Percentiles rank a stretch among this genome's conserved stretches.
Conservation (phyloP, 2,113 vertebrate species). For the Podilymbus podiceps region DNA sequence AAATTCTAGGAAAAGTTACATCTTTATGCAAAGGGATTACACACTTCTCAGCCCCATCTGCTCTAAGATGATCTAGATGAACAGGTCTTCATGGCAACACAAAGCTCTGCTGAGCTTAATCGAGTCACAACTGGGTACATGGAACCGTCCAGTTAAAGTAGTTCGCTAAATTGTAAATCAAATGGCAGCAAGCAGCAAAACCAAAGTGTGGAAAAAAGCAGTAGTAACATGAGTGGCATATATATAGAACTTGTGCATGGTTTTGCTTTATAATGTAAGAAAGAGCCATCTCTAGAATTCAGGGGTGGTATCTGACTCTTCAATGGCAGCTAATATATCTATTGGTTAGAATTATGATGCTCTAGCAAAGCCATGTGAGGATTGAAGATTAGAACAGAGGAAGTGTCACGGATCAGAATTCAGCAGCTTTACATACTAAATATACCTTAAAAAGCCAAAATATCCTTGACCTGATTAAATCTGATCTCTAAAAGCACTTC, state of each 20-base stretch:
- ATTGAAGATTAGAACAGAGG: background rate
- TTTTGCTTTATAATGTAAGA: background rate
- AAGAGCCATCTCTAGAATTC: background rate
- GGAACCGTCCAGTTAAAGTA: background rate
- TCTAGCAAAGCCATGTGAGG: background rate
- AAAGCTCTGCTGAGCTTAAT: background rate
- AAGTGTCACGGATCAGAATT: background rate
- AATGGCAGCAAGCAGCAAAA: background rate
- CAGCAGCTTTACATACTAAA: background rate
- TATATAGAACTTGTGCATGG: background rate
- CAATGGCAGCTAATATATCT: background rate
- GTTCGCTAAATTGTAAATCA: background rate
- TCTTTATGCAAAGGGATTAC: background rate
- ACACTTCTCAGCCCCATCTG: background rate
- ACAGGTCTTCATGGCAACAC: background rate
- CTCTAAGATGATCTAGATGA: background rate
- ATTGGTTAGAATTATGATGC: background rate
- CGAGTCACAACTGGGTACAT: background rate
- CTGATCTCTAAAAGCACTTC: background rate
- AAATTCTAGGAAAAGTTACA: background rate
- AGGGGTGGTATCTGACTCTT: background rate
- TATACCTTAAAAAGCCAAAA: background rate
- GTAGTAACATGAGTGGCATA: background rate
- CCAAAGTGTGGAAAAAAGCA: background rate
- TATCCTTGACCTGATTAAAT: background rate